Evolutionary conservation across 1,140 invertebrate genomes (phyloP).

Genomic region (Zaprionus nigranus): DNA sequence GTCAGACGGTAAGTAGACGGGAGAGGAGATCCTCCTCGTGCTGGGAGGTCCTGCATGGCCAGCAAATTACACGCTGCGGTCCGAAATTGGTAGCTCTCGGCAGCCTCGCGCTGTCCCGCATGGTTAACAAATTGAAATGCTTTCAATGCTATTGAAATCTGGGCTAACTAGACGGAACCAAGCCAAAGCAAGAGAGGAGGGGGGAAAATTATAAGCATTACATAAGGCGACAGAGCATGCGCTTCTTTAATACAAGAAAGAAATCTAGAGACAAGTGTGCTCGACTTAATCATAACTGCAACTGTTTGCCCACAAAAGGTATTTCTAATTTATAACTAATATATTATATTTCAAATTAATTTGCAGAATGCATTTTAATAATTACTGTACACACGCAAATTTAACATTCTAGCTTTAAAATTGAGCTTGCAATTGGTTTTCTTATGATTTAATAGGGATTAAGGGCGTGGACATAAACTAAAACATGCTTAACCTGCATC

Average conservation of each 20-base stretch:
- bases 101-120: not conserved
- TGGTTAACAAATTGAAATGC: constrained; percentile 13
- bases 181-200: constrained; percentile 10
- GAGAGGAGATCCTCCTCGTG: not conserved
- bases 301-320: too few species aligned
- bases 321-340: not conserved
- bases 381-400: not conserved
- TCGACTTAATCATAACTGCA: too few species aligned
- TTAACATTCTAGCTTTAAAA: not conserved
- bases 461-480: too few species aligned
- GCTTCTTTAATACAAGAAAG: too few species aligned
- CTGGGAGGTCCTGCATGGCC: constrained; percentile 10
- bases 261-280: not conserved
- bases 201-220: not conserved
- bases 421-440: too few species aligned
- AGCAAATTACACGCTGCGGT: constrained; percentile 44
- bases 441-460: too few species aligned
- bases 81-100: constrained; percentile 33
- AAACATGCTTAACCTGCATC: too few species aligned
- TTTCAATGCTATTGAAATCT: constrained; percentile 25
- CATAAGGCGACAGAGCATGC: not conserved
- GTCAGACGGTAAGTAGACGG: not conserved
- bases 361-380: not conserved
- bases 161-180: constrained; percentile 22
- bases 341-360: not conserved